Base-by-base conservation (phyloP, 2,888 invertebrate genomes). In the Drosophila yooni region DNA sequence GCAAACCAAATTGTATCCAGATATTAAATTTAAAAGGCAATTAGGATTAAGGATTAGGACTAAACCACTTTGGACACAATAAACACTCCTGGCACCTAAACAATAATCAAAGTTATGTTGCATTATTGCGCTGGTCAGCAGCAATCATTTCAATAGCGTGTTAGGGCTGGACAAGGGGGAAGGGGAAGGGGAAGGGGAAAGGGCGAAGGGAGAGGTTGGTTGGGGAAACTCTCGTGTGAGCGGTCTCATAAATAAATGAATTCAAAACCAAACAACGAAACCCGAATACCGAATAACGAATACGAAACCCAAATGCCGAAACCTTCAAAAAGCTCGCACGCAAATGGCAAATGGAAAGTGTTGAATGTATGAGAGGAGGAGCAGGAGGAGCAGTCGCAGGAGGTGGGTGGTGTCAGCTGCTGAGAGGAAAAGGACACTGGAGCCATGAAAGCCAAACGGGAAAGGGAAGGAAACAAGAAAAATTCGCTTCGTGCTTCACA, bases 321-420 rank as follows among this genome's bases (percentile, higher is more conserved):
- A 64, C 68, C 66, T 63, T 81, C 81, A 78, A 78, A 78, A 76
- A 66, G 50, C 38, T 43, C 50, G 67, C 74, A 84, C 79, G 82
- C 70, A 67, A 78, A 66, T 68, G 46, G 60, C 57, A 67, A 76
- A 70, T 70, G 59, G 40, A 21, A 40, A 33, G 27, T 18, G 50
- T 29, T 54, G 36, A 15, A 18, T 36, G 27, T 34, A 4, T 6
- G 18, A 8, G 10, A 11, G 51, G 33, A 33, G 10, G 33, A 33
- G 33, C 33, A 11, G 33, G 33, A 33, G 10, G 31, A 31, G 31
- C 31, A 31, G 21, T 21, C 1, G 31, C 10, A 7, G 51, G 7
- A 7, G 51, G 2, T 27, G 21, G 1, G 3, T 21, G 46, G 7
- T 21, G 0, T 46, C 13, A 1, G 33, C 27, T 15, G 6, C 18